Evolutionary conservation across 2,888 invertebrate species (phyloP), one percentile per base, ranked within the genome.

Genomic region (Diarsia mendica): DNA sequence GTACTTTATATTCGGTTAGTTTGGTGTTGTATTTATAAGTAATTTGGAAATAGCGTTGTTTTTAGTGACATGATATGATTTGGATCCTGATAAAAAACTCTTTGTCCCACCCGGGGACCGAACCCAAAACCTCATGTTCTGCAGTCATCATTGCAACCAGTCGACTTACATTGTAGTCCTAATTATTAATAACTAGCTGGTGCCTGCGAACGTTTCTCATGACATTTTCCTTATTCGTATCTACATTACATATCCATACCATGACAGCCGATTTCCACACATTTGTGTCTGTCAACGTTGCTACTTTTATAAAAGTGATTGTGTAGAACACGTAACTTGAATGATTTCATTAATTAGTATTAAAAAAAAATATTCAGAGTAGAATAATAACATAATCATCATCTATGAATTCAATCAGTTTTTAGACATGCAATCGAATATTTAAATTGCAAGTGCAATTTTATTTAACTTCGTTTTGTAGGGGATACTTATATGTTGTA

Each of bases 401-500:
- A 9, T 51, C 3, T 55, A 69, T 18, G 15, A 3, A 60, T 53
- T 23, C 4, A 15, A 75, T 76, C 60, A 15, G 11, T 13, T 55
- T 69, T 18, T 13, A 48, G 28, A 28, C 23, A 69, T n/a, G 39
- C 33, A 28, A 8, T 11, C 63, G 23, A 10, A 53, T 53, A 51
- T 20, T n/a, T 13, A 51, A 53, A n/a, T n/a, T 44, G 51, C 18
- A 76, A 5, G 13, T 39, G 33, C 2, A 18, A 44, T 58, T 49
- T 44, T 64, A 75, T 58, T 49, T 39, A 75, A 75, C 18, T 44
- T 28, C 28, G 13, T 60, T 49, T 0, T 28, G 28, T 51, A 46
- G 28, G 28, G 28, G 28, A 28, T 28, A 28, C 28, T 28, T 28
- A 28, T 28, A 39, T 39, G 5, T 13, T 55, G 0, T 11, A 11